Conservation (phyloP, 1,140 invertebrate species). For the Metaphire vulgaris region DNA sequence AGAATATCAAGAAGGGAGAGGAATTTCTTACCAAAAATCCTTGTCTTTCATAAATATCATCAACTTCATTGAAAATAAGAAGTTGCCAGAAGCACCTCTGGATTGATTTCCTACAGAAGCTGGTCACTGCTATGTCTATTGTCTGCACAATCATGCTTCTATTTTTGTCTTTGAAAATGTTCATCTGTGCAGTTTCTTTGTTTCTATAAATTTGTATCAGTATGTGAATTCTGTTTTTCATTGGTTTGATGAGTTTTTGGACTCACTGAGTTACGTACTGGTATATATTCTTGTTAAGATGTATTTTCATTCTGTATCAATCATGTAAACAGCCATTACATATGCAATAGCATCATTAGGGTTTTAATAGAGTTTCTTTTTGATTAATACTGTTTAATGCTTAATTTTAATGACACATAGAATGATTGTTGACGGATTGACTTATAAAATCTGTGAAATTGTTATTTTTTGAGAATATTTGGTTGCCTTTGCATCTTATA, state of each 20-base stretch:
- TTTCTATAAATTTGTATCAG: neutral
- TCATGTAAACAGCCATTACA: too few relatives aligned
- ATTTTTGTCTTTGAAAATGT: neutral
- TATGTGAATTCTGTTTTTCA: neutral
- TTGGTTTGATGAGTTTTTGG: too few relatives aligned
- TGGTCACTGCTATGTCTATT: neutral
- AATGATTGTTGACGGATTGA: neutral
- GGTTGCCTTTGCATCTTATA: neutral
- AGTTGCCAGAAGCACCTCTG: neutral
- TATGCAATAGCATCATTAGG: too few relatives aligned
- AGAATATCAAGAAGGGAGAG: constrained; percentile 91
- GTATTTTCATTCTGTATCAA: too few relatives aligned
- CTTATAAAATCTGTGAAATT: neutral
- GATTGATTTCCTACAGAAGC: neutral
- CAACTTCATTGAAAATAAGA: neutral
- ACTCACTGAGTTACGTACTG: too few relatives aligned
- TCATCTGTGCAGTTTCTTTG: neutral
- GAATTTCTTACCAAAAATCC: constrained; percentile 57
- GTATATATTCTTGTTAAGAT: too few relatives aligned
- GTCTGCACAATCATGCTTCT: neutral
- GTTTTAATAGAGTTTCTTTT: neutral
- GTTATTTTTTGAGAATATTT: neutral
- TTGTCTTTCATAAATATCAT: neutral
- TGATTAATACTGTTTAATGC: neutral
- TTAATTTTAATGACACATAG: neutral